phyloP scores from a whole-genome alignment of 2,888 invertebrate species.

The Melanchra persicariae region DNA sequence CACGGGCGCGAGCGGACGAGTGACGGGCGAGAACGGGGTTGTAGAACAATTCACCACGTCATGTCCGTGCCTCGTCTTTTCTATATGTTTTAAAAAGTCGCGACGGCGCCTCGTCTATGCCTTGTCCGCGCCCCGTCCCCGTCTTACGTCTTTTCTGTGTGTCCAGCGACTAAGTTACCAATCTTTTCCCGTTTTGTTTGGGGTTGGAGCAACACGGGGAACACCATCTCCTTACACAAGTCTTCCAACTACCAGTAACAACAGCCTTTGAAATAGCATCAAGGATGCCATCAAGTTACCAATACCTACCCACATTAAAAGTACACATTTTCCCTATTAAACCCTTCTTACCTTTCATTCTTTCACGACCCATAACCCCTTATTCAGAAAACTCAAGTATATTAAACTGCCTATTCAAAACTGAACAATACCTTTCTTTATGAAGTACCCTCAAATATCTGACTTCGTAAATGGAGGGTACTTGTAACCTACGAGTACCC shows the following conservation, averaged over 20 bases:
- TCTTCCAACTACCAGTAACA: neutral
- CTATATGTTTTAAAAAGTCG: too few relatives aligned
- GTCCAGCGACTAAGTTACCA: too few relatives aligned
- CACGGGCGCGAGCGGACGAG: too few relatives aligned
- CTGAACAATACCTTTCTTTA: conserved; percentile 46
- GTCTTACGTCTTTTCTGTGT: too few relatives aligned
- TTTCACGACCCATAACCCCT: conserved; percentile 11
- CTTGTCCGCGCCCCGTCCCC: too few relatives aligned
- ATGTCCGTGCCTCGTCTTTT: too few relatives aligned
- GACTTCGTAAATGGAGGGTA: conserved; percentile 32
- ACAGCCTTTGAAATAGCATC: neutral
- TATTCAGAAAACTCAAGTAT: conserved; percentile 17
- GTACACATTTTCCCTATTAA: conserved; percentile 1
- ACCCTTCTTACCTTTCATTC: conserved; percentile 11
- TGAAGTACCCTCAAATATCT: conserved; percentile 43
- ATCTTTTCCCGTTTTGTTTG: too few relatives aligned
- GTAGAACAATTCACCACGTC: too few relatives aligned
- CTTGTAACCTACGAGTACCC: conserved; percentile 23
- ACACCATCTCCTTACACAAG: neutral
- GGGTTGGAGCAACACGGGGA: too few relatives aligned
- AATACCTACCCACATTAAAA: neutral
- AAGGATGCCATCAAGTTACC: neutral
- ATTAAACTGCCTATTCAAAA: conserved; percentile 36
- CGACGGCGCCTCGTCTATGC: too few relatives aligned
- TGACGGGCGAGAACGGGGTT: too few relatives aligned